phyloP scores from a whole-genome alignment of 2,113 vertebrate genomes.

The Panthera tigris region DNA sequence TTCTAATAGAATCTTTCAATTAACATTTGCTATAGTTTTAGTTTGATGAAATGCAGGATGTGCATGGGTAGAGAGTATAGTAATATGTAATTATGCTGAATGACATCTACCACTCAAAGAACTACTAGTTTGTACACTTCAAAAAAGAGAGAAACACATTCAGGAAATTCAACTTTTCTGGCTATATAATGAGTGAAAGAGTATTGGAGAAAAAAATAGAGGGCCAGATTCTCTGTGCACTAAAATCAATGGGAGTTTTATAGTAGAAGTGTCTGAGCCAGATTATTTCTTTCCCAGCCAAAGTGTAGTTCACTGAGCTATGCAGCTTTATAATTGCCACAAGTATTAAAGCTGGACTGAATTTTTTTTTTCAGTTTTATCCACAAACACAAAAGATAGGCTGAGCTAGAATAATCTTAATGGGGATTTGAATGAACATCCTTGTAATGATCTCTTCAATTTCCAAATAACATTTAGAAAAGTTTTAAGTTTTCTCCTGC shows the following conservation, averaged over 20 bases:
- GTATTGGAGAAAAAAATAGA: neutral
- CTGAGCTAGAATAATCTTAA: conserved; percentile 9
- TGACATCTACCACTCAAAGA: neutral
- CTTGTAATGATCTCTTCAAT: neutral
- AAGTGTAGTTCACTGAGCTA: conserved; percentile 6
- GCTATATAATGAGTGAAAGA: neutral
- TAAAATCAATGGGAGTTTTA: conserved; percentile 14
- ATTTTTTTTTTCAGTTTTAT: neutral
- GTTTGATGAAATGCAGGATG: neutral
- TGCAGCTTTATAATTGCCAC: neutral
- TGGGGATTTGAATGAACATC: neutral
- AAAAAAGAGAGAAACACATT: neutral
- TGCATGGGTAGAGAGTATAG: neutral
- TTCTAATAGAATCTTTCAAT: neutral
- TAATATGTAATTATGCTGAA: neutral
- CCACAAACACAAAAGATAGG: neutral
- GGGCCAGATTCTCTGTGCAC: neutral
- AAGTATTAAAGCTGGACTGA: neutral
- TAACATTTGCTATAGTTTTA: neutral
- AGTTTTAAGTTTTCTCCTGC: neutral
- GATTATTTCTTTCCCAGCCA: neutral
- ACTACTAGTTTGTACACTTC: neutral
- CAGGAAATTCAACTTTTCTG: neutral
- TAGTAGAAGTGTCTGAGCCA: neutral
- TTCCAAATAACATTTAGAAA: conserved; percentile 8